Base-by-base conservation (phyloP, 2,797 vertebrate genomes). In the Heterohyrax brucei region DNA sequence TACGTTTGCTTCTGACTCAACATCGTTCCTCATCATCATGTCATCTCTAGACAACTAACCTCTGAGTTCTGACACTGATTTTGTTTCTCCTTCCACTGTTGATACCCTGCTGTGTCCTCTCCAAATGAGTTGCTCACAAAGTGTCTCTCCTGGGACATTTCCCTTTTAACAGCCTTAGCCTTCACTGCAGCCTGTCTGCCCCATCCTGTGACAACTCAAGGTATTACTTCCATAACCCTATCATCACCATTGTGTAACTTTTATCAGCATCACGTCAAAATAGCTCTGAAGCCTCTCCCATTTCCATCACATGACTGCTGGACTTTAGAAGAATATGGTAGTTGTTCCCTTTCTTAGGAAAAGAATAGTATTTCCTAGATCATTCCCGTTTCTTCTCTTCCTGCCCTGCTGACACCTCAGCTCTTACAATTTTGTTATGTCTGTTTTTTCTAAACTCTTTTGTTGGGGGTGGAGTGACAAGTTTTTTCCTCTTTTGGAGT, bases 1-100 rank as follows among this genome's bases (percentile, higher is more conserved):
- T 99, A 99, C 99, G 99, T 99, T 99, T 99, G 99, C 99, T 99
- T 99, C 99, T 99, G 99, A 99, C 98, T 98, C 98, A 98, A 97
- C 98, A 10, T 99, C 99, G 98, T 98, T 98, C 98, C 98, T 98
- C 96, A 95, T 98, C 96, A 97, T 97, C 97, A 97, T 97, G 94
- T 98, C 98, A 98, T 97, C 97, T 94, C 92, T 92, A 97, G 96
- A 95, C 87, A 97, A 93, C 95, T 92, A 96, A 93, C 98, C 77
- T 94, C 97, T 96, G 89, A 92, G 86, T 90, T 93, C 87, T 75
- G 94, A 96, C 96, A 95, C 97, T 95, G 94, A 96, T 85, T 95
- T 79, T 93, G 70, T 94, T 72, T 96, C 16, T 97, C 72, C 94
- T 94, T 86, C 64, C 95, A 93, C 93, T 92, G 72, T 93, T 88